Base-by-base conservation (phyloP, 2,113 vertebrate species). In the Phylloscopus trochiloides region DNA sequence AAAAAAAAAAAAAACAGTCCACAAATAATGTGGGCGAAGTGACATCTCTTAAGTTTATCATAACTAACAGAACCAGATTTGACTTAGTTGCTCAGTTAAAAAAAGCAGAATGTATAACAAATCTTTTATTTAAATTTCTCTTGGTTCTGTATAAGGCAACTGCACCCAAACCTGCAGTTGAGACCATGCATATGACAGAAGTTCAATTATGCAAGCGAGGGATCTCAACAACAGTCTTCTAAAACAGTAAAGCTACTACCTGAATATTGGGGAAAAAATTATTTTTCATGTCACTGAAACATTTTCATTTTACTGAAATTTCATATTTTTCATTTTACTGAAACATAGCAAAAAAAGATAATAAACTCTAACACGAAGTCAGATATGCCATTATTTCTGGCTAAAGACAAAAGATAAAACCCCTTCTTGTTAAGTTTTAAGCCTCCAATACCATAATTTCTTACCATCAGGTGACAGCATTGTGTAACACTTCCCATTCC, bases 381-480 rank as follows among this genome's bases (percentile, higher is more conserved):
- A 58, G 28, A 51, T 4, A 1, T 40, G 17, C 21, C 13, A 22
- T 43, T 74, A 58, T 36, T 4, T 54, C 4, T 5, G 2, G 8
- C 16, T 55, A 28, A 63, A 42, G 83, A 29, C 17, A 17, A 38
- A 43, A 34, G 3, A 75, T 3, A 58, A n/a, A 54, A 6, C 2
- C 9, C 4, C 3, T 52, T n/a, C 12, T 70, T 34, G 45, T 58
- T 0, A 71, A 57, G 7, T 16, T 50, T 32, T 31, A 90, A 58
- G 28, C 20, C 25, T 77, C 55, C 48, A 74, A 84, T 58, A 58
- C 2, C 66, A 58, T 47, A 5, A 59, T 29, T 61, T 82, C 29
- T 74, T 78, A 68, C 58, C 75, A 65, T 86, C 43, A 79, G 34
- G 28, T 90, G 74, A 92, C 74, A 90, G 40, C 42, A 83, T 19